These are phyloP conservation scores for Helostoma temminkii DNA, from an alignment of 2,797 vertebrate genomes.

Conservation along the genomic window DNA sequence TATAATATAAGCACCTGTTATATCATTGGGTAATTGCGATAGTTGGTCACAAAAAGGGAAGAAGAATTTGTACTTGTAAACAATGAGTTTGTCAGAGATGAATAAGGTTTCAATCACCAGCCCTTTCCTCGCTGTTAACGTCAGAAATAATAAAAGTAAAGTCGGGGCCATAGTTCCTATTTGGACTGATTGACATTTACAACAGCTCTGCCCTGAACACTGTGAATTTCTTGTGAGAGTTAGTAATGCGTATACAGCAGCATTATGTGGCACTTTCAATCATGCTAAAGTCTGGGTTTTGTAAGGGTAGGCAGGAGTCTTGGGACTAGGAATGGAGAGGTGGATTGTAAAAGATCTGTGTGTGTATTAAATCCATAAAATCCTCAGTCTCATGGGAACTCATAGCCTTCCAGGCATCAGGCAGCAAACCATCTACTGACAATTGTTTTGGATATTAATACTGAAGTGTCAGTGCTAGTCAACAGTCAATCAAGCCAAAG, in stretches of 20 bases:
- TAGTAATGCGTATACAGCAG: slow-evolving; percentile 29
- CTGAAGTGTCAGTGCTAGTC: slow-evolving; percentile 34
- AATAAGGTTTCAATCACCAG: not conserved
- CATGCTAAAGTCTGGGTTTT: slow-evolving; percentile 10
- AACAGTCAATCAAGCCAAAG: slow-evolving; percentile 51
- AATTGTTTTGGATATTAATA: slow-evolving; percentile 38
- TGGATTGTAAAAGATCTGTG: slow-evolving; percentile 38
- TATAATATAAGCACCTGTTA: no score
- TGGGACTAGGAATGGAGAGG: slow-evolving; percentile 4
- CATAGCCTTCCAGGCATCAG: not conserved
- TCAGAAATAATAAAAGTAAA: not conserved
- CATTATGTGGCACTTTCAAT: slow-evolving; percentile 61
- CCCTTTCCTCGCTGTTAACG: not conserved
- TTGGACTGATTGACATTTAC: slow-evolving; percentile 2
- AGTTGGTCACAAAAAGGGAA: no score
- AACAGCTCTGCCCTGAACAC: not conserved
- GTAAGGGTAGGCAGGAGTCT: slow-evolving; percentile 1
- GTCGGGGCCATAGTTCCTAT: slow-evolving; percentile 4
- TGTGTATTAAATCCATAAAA: slow-evolving; percentile 69
- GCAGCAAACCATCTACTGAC: slow-evolving; percentile 43
- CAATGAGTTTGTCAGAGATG: not conserved
- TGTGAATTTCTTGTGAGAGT: slow-evolving; percentile 22
- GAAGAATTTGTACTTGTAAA: not conserved
- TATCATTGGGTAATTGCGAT: no score
- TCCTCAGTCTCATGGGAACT: slow-evolving; percentile 34